Conservation (phyloP, 2,888 invertebrate species). For the Cantharis lateralis region DNA sequence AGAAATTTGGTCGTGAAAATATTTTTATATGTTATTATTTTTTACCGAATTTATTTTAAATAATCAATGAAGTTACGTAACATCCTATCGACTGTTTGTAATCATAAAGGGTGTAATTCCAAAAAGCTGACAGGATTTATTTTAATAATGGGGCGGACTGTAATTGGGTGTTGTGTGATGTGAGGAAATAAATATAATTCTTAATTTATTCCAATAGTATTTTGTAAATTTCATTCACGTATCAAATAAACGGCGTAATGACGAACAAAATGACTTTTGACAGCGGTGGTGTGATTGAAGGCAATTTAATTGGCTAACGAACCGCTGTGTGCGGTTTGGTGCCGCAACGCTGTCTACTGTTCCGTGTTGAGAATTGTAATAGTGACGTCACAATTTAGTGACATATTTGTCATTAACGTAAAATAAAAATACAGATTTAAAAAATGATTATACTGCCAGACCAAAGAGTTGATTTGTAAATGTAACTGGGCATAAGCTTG, state of each 20-base stretch:
- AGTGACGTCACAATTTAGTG: slow-evolving; percentile 18
- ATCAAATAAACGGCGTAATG: slow-evolving; percentile 28
- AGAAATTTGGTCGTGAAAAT: background rate
- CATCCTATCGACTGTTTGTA: background rate
- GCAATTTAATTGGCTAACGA: slow-evolving; percentile 52
- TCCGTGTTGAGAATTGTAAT: slow-evolving; percentile 41
- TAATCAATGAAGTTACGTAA: background rate
- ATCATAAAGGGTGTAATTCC: background rate
- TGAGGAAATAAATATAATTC: background rate
- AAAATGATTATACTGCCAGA: background rate
- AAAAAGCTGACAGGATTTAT: background rate
- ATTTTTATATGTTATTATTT: background rate
- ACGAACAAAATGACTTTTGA: slow-evolving; percentile 44
- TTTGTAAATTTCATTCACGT: slow-evolving; percentile 22
- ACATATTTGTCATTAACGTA: slow-evolving; percentile 2
- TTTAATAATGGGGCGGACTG: background rate
- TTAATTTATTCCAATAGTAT: background rate
- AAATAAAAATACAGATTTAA: slow-evolving; percentile 3
- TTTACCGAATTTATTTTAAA: background rate
- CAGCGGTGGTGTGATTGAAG: slow-evolving; percentile 45
- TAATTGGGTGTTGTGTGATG: background rate
- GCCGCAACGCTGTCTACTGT: slow-evolving; percentile 37
- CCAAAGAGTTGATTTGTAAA: background rate
- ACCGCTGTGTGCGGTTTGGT: slow-evolving; percentile 45
- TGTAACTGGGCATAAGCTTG: background rate